Percentiles rank a stretch among this genome's conserved stretches.
Conservation (phyloP, 2,113 vertebrate species). For the Leucoraja erinaceus region DNA sequence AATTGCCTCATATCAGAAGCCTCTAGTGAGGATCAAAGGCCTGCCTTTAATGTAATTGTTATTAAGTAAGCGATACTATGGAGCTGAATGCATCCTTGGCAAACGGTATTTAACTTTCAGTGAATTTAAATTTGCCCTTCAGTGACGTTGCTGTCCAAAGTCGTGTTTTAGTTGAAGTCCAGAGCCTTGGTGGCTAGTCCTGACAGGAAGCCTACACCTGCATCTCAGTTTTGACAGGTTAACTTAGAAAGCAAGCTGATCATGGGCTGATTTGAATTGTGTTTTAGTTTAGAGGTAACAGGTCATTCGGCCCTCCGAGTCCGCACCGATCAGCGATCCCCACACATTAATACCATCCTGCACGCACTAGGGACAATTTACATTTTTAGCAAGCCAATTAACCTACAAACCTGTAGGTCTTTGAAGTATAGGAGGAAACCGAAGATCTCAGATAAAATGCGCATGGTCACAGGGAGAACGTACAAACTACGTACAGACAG, state of each 20-base stretch:
- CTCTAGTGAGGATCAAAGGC: neutral
- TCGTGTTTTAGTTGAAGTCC: neutral
- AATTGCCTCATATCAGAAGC: neutral
- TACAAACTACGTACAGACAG: too few relatives aligned
- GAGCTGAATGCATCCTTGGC: neutral
- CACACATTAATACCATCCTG: too few relatives aligned
- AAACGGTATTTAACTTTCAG: neutral
- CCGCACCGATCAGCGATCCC: too few relatives aligned
- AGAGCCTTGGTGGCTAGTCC: neutral
- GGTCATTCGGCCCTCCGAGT: too few relatives aligned
- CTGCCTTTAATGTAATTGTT: neutral
- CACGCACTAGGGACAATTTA: too few relatives aligned
- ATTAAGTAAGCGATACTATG: neutral
- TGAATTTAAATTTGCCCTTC: too few relatives aligned
- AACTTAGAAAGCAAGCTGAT: neutral
- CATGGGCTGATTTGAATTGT: neutral
- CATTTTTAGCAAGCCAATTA: too few relatives aligned
- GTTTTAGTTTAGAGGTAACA: too few relatives aligned
- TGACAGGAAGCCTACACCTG: neutral
- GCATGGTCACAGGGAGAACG: too few relatives aligned
- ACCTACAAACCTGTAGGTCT: too few relatives aligned
- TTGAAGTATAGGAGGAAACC: too few relatives aligned
- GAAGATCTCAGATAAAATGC: too few relatives aligned
- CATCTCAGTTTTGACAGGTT: neutral
- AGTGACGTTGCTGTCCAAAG: neutral